Evolutionary conservation across 2,797 vertebrate species (phyloP), one percentile per base, ranked within the genome.

Genomic region (Tragelaphus oryx): DNA sequence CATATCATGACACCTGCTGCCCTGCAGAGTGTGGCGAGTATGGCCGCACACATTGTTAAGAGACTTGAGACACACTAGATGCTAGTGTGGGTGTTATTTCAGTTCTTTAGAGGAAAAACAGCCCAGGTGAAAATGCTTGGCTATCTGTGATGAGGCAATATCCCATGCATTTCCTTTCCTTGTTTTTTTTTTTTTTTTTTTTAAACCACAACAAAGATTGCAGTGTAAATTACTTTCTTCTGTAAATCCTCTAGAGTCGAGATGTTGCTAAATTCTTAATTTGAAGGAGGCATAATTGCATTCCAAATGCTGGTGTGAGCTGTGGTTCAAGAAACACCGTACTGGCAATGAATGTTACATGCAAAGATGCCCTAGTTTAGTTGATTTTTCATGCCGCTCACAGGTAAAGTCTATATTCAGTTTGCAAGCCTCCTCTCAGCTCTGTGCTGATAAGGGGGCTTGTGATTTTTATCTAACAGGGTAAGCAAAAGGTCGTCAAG

Each of bases 381-480:
- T 20, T 86, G 60, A 81, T 85, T 91, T 81, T 85, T 90, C 78
- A 94, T 94, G 93, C 95, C 50, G 50, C 68, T 96, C 96, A 96
- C 92, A 84, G 79, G 62, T 88, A 33, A 96, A 95, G 91, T 85
- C 91, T 91, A 46, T 75, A 96, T 95, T 94, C 80, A 7, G 86
- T 96, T 95, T 97, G 87, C 95, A 93, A 93, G 79, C 10, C 60
- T 95, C 62, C 80, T 79, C 59, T 95, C 18, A 5, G 37, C 75
- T 74, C 65, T 83, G 60, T 18, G 22, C 89, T 95, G 95, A 96
- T 96, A 97, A 97, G 93, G 20, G 33, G n/a, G 71, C 81, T 91
- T 95, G 89, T 93, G 96, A 96, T 97, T 95, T 96, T 96, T 93
- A 97, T 97, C 97, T 95, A 88, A 87, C 95, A 89, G 92, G 62